These are phyloP conservation scores for Serranus cabrilla DNA, from an alignment of 2,797 vertebrate genomes.

Conservation along the genomic window DNA sequence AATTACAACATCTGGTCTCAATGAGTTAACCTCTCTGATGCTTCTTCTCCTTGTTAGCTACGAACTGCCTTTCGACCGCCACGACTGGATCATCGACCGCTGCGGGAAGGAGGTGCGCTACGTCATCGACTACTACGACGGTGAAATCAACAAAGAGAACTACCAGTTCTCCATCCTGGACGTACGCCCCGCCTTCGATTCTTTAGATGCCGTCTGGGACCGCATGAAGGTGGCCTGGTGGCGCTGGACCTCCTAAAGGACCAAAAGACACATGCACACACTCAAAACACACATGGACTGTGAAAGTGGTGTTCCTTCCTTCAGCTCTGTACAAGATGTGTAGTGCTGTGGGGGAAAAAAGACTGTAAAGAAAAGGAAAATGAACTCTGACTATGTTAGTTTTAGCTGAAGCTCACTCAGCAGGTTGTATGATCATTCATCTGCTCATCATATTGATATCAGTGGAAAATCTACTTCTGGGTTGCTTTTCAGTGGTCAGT, in stretches of 20 bases:
- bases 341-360: slow-evolving; percentile 11
- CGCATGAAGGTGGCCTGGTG: slow-evolving; percentile 96
- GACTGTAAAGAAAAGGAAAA: slow-evolving; percentile 10
- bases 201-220: slow-evolving; percentile 93
- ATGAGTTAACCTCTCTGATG: too few species aligned
- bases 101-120: slow-evolving; percentile 96
- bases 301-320: slow-evolving; percentile 8
- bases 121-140: slow-evolving; percentile 97
- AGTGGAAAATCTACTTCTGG: background rate
- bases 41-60: slow-evolving; percentile 84
- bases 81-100: slow-evolving; percentile 96
- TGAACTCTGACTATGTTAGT: background rate
- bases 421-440: background rate
- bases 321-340: slow-evolving; percentile 23
- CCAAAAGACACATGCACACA: background rate
- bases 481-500: background rate
- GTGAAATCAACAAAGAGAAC: slow-evolving; percentile 87
- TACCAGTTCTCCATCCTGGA: slow-evolving; percentile 96
- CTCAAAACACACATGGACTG: slow-evolving; percentile 1
- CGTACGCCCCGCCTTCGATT: slow-evolving; percentile 95
- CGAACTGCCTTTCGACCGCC: slow-evolving; percentile 95
- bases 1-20: too few species aligned
- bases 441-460: slow-evolving; percentile 33
- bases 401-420: background rate
- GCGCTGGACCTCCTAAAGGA: slow-evolving; percentile 93